These are phyloP conservation scores for Diplodus puntazzo DNA, from an alignment of 2,797 vertebrate species.

Conservation along the genomic window DNA sequence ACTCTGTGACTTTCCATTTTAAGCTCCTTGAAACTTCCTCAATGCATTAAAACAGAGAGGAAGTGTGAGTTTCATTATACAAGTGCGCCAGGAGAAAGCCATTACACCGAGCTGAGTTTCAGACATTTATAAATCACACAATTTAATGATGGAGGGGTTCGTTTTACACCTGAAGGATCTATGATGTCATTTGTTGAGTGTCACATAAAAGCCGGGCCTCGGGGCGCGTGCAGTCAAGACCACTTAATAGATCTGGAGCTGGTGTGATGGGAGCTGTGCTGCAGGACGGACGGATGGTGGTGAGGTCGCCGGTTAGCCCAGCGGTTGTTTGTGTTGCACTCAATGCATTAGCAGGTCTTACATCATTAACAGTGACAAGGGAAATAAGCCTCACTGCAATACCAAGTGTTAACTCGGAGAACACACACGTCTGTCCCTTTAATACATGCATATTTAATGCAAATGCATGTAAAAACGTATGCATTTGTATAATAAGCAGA, in stretches of 20 bases:
- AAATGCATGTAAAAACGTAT: not conserved
- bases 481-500: not conserved
- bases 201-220: conserved; percentile 50
- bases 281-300: conserved; percentile 10
- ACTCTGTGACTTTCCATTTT: not conserved
- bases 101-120: conserved; percentile 17
- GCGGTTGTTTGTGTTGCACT: conserved; percentile 46
- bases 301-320: conserved; percentile 16
- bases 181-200: conserved; percentile 51
- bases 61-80: conserved; percentile 17
- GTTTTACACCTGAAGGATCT: conserved; percentile 51
- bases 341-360: conserved; percentile 39
- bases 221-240: conserved; percentile 21
- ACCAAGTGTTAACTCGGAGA: conserved; percentile 22
- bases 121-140: conserved; percentile 45
- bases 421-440: not conserved
- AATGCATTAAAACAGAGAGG: not conserved
- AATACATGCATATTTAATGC: conserved; percentile 6
- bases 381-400: conserved; percentile 32
- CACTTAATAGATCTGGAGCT: conserved; percentile 36
- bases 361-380: conserved; percentile 53
- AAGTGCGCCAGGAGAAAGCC: not conserved
- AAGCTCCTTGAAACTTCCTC: not conserved
- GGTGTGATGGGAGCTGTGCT: conserved; percentile 30
- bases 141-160: conserved; percentile 33